Conservation (phyloP, 2,888 invertebrate genomes). For the Rugalucina vietnamica region DNA sequence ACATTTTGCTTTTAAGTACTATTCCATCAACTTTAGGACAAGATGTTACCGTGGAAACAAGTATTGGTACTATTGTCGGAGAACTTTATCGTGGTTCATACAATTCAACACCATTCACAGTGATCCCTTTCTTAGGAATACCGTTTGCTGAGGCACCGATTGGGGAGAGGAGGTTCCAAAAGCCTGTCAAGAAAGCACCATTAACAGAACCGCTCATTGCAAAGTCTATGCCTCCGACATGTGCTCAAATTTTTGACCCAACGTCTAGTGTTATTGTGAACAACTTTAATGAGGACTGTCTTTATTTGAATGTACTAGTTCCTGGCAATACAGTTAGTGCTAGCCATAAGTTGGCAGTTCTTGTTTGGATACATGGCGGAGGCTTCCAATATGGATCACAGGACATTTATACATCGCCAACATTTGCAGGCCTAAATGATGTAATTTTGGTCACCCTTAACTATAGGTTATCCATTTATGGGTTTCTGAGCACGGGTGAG, state of each 20-base stretch:
- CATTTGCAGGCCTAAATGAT: slow-evolving; percentile 16
- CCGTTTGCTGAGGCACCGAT: slow-evolving; percentile 35
- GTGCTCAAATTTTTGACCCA: not conserved
- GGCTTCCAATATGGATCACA: slow-evolving; percentile 10
- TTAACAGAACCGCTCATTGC: slow-evolving; percentile 19
- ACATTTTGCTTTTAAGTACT: no score
- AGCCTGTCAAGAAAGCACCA: slow-evolving; percentile 25
- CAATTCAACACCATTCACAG: not conserved
- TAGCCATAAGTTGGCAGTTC: not conserved
- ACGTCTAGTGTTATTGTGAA: not conserved
- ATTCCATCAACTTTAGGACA: not conserved
- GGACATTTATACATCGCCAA: not conserved
- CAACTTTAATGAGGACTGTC: slow-evolving; percentile 29
- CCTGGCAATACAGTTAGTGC: not conserved
- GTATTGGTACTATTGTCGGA: slow-evolving; percentile 33
- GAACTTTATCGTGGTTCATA: not conserved
- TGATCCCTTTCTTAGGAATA: slow-evolving; percentile 23
- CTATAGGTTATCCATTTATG: slow-evolving; percentile 28
- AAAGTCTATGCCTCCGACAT: not conserved
- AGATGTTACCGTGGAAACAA: slow-evolving; percentile 9
- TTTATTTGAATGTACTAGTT: slow-evolving; percentile 26
- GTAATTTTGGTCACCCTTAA: slow-evolving; percentile 41
- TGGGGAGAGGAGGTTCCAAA: slow-evolving; percentile 23
- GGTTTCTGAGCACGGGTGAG: slow-evolving; percentile 35
- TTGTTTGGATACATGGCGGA: slow-evolving; percentile 42